phyloP scores from a whole-genome alignment of 1,140 invertebrate genomes.

The Papilio helenus region DNA sequence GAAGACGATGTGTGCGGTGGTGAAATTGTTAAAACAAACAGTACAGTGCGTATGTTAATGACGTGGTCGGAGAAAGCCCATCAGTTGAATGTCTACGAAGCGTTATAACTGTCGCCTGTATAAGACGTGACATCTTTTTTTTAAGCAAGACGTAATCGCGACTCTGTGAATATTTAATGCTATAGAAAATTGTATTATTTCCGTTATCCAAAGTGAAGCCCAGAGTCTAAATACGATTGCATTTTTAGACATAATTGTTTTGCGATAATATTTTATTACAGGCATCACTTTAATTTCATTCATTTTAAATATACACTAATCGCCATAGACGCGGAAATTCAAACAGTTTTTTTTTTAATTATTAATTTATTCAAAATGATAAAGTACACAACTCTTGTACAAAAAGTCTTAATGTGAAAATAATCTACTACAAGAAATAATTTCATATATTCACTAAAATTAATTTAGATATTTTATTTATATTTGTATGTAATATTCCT shows the following conservation, averaged over 20 bases:
- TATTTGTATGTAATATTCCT: not conserved
- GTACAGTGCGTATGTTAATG: slow-evolving; percentile 75
- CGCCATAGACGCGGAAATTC: too few relatives aligned
- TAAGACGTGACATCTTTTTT: slow-evolving; percentile 53
- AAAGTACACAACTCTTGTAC: too few relatives aligned
- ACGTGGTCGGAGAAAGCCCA: slow-evolving; percentile 66
- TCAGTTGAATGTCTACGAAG: slow-evolving; percentile 67
- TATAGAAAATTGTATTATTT: not conserved
- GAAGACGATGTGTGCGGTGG: slow-evolving; percentile 38
- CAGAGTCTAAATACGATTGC: too few relatives aligned
- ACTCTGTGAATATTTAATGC: not conserved
- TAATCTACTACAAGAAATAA: too few relatives aligned
- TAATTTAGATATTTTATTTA: not conserved
- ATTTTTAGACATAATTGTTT: too few relatives aligned
- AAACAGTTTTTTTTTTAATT: too few relatives aligned
- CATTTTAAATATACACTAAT: too few relatives aligned
- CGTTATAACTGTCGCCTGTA: slow-evolving; percentile 56
- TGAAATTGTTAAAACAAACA: slow-evolving; percentile 76
- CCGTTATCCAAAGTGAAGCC: not conserved
- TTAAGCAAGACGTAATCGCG: not conserved
- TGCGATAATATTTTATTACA: too few relatives aligned
- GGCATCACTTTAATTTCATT: too few relatives aligned
- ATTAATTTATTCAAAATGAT: too few relatives aligned
- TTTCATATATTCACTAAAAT: too few relatives aligned
- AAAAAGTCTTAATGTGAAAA: too few relatives aligned